These are phyloP conservation scores for Erebia palarica DNA, from an alignment of 2,888 invertebrate species.

Conservation along the genomic window DNA sequence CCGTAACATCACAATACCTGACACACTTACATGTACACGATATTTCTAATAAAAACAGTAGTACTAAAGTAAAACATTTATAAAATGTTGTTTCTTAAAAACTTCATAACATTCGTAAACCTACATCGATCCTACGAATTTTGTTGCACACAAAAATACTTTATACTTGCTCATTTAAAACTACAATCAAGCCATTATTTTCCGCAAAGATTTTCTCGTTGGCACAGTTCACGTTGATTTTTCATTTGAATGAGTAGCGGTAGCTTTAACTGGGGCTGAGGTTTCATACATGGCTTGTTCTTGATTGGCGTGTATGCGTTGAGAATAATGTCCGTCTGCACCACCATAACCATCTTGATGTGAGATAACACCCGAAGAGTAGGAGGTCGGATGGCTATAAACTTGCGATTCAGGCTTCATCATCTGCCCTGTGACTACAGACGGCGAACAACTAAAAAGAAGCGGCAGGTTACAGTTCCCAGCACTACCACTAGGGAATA, in stretches of 20 bases:
- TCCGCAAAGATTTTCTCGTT: not conserved
- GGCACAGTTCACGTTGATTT: not conserved
- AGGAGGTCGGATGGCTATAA: slow-evolving; percentile 36
- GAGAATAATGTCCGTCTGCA: slow-evolving; percentile 45
- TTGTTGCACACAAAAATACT: not conserved
- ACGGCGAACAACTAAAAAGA: slow-evolving; percentile 69
- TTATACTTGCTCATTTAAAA: not conserved
- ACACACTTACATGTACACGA: not conserved
- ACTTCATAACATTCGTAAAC: not conserved
- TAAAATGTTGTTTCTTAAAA: not conserved
- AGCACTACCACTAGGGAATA: slow-evolving; percentile 65
- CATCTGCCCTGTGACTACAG: slow-evolving; percentile 61
- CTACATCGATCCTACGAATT: not conserved
- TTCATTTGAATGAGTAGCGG: slow-evolving; percentile 10
- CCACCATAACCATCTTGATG: slow-evolving; percentile 51
- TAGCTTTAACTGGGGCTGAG: slow-evolving; percentile 18
- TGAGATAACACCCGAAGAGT: not conserved
- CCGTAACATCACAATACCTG: not conserved
- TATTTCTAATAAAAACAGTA: not conserved
- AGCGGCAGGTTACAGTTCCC: slow-evolving; percentile 66
- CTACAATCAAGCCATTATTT: not conserved
- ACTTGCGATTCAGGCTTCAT: slow-evolving; percentile 48
- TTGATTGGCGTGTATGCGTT: slow-evolving; percentile 10
- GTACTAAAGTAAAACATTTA: slow-evolving; percentile 2
- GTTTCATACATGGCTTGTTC: slow-evolving; percentile 24